Conservation (phyloP, 1,140 invertebrate genomes). For the Limonius californicus region DNA sequence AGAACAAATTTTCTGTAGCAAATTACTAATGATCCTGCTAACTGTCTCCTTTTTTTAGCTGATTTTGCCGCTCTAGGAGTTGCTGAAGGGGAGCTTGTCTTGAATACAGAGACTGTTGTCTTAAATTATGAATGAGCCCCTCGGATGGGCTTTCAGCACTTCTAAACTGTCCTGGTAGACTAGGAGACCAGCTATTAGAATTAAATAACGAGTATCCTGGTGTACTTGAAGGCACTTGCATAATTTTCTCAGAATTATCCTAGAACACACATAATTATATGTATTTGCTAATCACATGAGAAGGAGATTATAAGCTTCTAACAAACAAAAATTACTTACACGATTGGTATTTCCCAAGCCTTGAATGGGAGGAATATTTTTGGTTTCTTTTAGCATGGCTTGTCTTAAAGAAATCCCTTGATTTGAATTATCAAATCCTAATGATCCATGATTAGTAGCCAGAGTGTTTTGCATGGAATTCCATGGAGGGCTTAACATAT, state of each 20-base stretch:
- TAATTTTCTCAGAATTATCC: conserved; percentile 12
- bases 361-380: conserved; percentile 18
- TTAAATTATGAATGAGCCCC: conserved; percentile 26
- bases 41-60: conserved; percentile 39
- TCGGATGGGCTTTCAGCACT: conserved; percentile 25
- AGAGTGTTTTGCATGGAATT: conserved; percentile 32
- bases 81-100: conserved; percentile 71
- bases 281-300: neutral
- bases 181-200: conserved; percentile 42
- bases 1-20: neutral
- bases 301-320: too few species aligned
- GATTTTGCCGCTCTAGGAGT: conserved; percentile 76
- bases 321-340: conserved; percentile 1
- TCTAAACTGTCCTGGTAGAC: conserved; percentile 35
- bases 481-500: conserved; percentile 21
- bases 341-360: neutral
- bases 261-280: neutral
- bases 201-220: conserved; percentile 45
- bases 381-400: conserved; percentile 43
- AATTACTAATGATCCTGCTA: neutral
- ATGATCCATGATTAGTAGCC: conserved; percentile 20
- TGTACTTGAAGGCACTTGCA: conserved; percentile 17
- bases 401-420: conserved; percentile 40
- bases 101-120: conserved; percentile 71
- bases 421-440: neutral